phyloP scores from a whole-genome alignment of 2,113 vertebrate genomes.

The Rhegmatorhina hoffmannsi region DNA sequence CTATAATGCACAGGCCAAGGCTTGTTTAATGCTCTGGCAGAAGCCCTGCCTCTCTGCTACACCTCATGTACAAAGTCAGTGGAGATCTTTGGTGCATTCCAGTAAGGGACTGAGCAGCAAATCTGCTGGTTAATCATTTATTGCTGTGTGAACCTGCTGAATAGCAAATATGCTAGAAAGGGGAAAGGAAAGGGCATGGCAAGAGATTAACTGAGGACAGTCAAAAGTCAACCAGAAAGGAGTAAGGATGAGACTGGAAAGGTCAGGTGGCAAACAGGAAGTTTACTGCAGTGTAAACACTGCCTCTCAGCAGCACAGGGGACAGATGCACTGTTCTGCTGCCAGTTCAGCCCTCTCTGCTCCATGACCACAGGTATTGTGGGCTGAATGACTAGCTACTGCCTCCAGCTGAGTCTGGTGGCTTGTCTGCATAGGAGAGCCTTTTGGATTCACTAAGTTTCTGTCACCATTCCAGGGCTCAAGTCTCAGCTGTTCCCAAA shows the following conservation, averaged over 20 bases:
- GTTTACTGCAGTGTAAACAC: conserved; percentile 9
- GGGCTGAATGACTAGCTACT: neutral
- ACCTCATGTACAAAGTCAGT: neutral
- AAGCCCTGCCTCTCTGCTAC: conserved; percentile 1
- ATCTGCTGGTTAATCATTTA: conserved; percentile 60
- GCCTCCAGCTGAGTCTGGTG: neutral
- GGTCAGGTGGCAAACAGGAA: conserved; percentile 25
- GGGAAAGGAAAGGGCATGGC: conserved; percentile 50
- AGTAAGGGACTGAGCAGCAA: conserved; percentile 8
- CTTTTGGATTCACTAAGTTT: neutral
- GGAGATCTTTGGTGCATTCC: conserved; percentile 20
- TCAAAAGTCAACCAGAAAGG: conserved; percentile 61
- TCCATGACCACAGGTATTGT: neutral
- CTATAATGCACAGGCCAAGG: neutral
- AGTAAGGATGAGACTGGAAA: neutral
- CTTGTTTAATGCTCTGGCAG: neutral
- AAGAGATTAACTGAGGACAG: conserved; percentile 66
- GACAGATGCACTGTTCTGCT: neutral
- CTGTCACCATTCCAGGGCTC: neutral
- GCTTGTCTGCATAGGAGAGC: neutral
- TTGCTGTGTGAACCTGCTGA: conserved; percentile 57
- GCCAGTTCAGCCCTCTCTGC: neutral
- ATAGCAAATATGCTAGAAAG: conserved; percentile 53
- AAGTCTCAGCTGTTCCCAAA: neutral
- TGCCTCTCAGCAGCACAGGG: neutral